phyloP scores from a whole-genome alignment of 2,888 invertebrate species.

The Incurvaria masculella region DNA sequence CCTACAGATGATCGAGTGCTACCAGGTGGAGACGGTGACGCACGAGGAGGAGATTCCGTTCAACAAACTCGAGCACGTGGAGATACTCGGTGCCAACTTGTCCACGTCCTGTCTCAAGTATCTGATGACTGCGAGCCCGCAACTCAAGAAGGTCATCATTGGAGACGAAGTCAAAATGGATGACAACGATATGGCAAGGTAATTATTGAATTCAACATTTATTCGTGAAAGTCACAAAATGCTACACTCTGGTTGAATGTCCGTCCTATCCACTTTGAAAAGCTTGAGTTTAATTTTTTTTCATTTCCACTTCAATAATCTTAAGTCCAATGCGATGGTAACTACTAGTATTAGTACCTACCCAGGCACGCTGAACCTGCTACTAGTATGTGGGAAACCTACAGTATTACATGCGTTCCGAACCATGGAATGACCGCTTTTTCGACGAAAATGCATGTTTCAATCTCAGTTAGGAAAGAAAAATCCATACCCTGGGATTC shows the following conservation, averaged over 20 bases:
- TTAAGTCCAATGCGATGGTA: too few species aligned
- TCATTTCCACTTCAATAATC: neutral
- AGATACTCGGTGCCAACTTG: slow-evolving; percentile 64
- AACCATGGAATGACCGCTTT: too few species aligned
- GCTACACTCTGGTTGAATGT: slow-evolving; percentile 1
- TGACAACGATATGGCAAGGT: slow-evolving; percentile 65
- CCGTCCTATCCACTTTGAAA: neutral
- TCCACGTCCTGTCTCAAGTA: slow-evolving; percentile 55
- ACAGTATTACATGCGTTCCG: too few species aligned
- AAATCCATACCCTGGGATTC: too few species aligned
- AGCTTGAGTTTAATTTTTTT: neutral
- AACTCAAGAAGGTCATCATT: slow-evolving; percentile 59
- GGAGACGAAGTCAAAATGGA: slow-evolving; percentile 64
- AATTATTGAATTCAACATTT: slow-evolving; percentile 21
- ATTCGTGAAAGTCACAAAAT: neutral
- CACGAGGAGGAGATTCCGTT: slow-evolving; percentile 56
- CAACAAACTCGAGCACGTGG: slow-evolving; percentile 60
- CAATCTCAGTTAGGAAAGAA: too few species aligned
- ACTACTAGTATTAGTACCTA: too few species aligned
- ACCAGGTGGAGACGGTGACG: slow-evolving; percentile 60
- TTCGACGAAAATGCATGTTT: too few species aligned
- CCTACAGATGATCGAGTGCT: slow-evolving; percentile 62
- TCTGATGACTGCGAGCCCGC: slow-evolving; percentile 58
- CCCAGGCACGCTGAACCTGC: too few species aligned
- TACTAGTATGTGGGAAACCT: too few species aligned